phyloP scores from a whole-genome alignment of 2,113 vertebrate genomes.

The Terrapene triunguis region DNA sequence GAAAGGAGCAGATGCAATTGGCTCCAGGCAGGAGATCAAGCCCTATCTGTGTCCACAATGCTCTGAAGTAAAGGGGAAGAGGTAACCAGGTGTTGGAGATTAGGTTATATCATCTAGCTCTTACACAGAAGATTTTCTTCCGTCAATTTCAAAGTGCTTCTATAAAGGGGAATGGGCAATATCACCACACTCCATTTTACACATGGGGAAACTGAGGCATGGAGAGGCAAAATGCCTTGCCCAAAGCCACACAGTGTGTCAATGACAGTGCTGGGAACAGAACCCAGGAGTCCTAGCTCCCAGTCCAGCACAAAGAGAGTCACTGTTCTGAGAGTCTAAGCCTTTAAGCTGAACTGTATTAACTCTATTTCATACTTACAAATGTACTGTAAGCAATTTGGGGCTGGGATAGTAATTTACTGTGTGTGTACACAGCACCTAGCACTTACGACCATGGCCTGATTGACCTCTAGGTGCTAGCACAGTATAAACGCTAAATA shows the following conservation, averaged over 20 bases:
- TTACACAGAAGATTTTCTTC: neutral
- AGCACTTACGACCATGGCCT: neutral
- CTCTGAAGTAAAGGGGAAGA: neutral
- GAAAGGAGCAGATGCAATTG: neutral
- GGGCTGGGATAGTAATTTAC: neutral
- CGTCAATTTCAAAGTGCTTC: neutral
- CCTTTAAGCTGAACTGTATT: neutral
- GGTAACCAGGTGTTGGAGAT: neutral
- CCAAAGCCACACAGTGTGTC: neutral
- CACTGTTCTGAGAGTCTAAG: neutral
- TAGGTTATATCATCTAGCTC: neutral
- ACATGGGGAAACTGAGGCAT: neutral
- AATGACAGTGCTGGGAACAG: rapidly evolving
- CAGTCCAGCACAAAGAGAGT: neutral
- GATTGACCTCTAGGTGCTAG: neutral
- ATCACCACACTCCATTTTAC: neutral
- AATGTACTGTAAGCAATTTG: neutral
- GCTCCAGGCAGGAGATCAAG: neutral
- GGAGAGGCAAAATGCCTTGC: neutral
- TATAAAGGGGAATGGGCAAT: neutral
- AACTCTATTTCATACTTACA: neutral
- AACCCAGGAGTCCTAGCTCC: neutral
- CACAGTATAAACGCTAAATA: neutral
- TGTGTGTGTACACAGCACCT: neutral
- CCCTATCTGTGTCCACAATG: neutral